Percentiles rank a stretch among this genome's conserved stretches.
These are phyloP conservation scores for Oreochromis grahami DNA, from an alignment of 2,797 vertebrate genomes.

Conservation along the genomic window DNA sequence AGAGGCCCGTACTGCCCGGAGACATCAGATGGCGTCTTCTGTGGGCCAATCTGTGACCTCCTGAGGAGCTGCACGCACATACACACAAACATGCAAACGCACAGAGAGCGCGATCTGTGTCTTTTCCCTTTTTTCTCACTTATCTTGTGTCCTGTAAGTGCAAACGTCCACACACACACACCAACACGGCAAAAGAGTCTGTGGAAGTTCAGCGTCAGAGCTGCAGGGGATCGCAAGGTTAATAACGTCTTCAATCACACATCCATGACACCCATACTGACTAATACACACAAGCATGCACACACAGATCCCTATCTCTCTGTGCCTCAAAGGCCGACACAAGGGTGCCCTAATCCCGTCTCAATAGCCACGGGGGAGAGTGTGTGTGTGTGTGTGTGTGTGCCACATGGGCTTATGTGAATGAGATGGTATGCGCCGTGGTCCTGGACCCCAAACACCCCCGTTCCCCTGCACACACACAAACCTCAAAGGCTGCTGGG, in stretches of 20 bases:
- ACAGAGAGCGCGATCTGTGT: slow-evolving; percentile 8
- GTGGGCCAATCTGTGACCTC: slow-evolving; percentile 58
- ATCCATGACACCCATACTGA: slow-evolving; percentile 64
- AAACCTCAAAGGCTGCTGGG: slow-evolving; percentile 66
- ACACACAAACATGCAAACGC: neutral
- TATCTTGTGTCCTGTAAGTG: slow-evolving; percentile 32
- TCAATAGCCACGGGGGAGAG: slow-evolving; percentile 58
- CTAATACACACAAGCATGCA: slow-evolving; percentile 37
- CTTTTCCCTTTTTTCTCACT: slow-evolving; percentile 26
- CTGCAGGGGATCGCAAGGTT: slow-evolving; percentile 62
- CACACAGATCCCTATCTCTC: slow-evolving; percentile 73
- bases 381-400: slow-evolving; percentile 13
- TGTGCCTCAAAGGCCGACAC: slow-evolving; percentile 72
- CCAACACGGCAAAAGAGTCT: neutral
- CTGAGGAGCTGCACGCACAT: slow-evolving; percentile 2
- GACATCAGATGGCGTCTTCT: slow-evolving; percentile 69
- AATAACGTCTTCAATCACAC: slow-evolving; percentile 81
- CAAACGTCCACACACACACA: neutral
- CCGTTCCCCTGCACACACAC: slow-evolving; percentile 7
- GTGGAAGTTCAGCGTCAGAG: slow-evolving; percentile 50
- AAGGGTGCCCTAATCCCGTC: slow-evolving; percentile 77
- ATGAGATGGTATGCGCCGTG: slow-evolving; percentile 36
- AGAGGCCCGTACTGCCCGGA: slow-evolving; percentile 29
- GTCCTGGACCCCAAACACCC: slow-evolving; percentile 34
- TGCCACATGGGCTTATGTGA: slow-evolving; percentile 48